Evolutionary conservation across 2,113 vertebrate species (phyloP).

Genomic region (Mus pahari): DNA sequence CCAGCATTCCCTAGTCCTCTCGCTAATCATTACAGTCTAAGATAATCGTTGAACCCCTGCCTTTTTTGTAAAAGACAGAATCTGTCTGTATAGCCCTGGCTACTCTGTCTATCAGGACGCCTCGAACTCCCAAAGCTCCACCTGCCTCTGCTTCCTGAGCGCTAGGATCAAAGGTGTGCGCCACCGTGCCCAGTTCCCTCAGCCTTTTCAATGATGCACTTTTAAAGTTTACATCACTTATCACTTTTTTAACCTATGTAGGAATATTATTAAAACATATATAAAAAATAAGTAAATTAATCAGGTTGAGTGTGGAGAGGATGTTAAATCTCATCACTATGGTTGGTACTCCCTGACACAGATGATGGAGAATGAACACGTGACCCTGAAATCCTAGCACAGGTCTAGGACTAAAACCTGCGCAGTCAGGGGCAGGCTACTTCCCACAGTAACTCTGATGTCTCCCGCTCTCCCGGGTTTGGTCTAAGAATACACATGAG

Average conservation of each 20-base stretch:
- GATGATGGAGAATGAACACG: not conserved
- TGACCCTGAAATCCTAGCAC: not conserved
- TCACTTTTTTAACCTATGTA: not conserved
- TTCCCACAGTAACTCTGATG: not conserved
- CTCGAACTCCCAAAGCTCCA: not conserved
- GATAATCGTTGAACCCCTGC: not conserved
- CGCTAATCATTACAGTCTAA: not conserved
- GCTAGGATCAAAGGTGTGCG: not conserved
- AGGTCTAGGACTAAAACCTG: not conserved
- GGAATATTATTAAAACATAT: conserved; percentile 3
- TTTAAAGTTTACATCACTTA: not conserved
- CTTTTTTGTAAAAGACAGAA: not conserved
- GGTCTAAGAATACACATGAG: not conserved
- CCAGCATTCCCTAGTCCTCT: too few relatives aligned
- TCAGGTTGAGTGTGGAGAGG: not conserved
- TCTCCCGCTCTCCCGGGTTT: not conserved
- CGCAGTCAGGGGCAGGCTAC: not conserved
- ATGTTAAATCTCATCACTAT: not conserved
- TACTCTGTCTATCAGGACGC: not conserved
- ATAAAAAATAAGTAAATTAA: conserved; percentile 5
- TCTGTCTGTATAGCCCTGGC: not conserved
- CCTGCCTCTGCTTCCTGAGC: not conserved
- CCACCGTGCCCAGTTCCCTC: not conserved
- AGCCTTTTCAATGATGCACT: not conserved
- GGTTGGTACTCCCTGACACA: not conserved